These are phyloP conservation scores for Lutjanus campechanus DNA, from an alignment of 2,797 vertebrate species.

Conservation along the genomic window DNA sequence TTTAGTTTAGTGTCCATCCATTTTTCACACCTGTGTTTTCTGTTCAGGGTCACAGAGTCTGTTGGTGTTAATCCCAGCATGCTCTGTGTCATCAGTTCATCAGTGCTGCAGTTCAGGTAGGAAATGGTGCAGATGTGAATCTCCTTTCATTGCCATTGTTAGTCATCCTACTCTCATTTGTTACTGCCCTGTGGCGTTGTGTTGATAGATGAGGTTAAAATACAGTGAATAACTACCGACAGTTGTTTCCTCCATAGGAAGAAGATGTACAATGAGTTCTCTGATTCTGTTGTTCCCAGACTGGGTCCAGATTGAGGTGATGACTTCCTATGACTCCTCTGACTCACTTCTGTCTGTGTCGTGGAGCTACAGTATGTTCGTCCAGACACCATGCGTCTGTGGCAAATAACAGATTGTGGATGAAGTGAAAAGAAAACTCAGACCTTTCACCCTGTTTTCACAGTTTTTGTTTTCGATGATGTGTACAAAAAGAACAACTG, in stretches of 20 bases:
- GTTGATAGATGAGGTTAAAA: constrained; percentile 77
- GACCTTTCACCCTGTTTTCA: not conserved
- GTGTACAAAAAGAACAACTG: not conserved
- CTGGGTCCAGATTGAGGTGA: constrained; percentile 61
- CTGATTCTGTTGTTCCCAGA: constrained; percentile 70
- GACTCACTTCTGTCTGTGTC: constrained; percentile 62
- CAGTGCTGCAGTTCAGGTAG: constrained; percentile 66
- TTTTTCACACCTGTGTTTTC: constrained; percentile 12
- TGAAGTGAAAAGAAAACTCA: constrained; percentile 10
- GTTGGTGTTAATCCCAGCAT: constrained; percentile 45
- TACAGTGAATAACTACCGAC: constrained; percentile 78
- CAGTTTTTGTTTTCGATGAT: not conserved
- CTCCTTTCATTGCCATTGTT: constrained; percentile 63
- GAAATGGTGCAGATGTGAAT: constrained; percentile 62
- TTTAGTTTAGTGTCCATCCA: constrained; percentile 18
- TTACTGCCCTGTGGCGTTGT: constrained; percentile 64
- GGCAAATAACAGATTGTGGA: constrained; percentile 7
- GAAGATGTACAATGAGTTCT: constrained; percentile 69
- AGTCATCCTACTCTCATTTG: constrained; percentile 66
- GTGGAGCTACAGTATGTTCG: constrained; percentile 41
- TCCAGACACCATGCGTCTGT: constrained; percentile 32
- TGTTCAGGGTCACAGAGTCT: constrained; percentile 50
- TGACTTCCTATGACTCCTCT: constrained; percentile 77
- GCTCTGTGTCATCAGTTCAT: constrained; percentile 49
- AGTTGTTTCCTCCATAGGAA: constrained; percentile 79